Conservation (phyloP, 2,888 invertebrate genomes). For the Caenorhabditis afra region DNA sequence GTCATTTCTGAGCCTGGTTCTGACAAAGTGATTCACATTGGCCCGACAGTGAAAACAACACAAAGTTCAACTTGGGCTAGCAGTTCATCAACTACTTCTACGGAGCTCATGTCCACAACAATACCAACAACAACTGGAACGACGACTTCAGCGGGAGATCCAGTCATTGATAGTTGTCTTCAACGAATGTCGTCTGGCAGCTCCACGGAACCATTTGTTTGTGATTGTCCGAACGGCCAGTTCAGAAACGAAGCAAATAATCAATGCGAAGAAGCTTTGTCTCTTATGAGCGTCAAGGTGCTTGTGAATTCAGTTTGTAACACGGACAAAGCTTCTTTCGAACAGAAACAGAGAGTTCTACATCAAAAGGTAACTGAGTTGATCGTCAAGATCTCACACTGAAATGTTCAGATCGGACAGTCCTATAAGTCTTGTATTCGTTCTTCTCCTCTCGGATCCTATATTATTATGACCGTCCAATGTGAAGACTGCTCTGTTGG, state of each 20-base stretch:
- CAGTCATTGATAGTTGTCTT: conserved; percentile 34
- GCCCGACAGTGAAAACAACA: conserved; percentile 16
- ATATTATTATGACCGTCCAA: conserved; percentile 22
- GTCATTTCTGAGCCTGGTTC: conserved; percentile 8
- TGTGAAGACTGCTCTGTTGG: conserved; percentile 44
- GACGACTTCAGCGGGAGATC: conserved; percentile 19
- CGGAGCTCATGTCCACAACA: neutral
- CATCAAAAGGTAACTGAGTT: conserved; percentile 29
- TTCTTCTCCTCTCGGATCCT: conserved; percentile 2
- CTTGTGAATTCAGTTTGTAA: conserved; percentile 30
- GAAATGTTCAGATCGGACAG: conserved; percentile 21
- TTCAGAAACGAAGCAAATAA: conserved; percentile 24
- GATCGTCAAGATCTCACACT: neutral
- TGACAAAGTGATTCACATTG: conserved; percentile 39
- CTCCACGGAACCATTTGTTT: conserved; percentile 8
- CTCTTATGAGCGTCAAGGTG: conserved; percentile 44
- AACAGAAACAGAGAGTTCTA: conserved; percentile 35
- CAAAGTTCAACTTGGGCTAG: neutral
- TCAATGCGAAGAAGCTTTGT: conserved; percentile 45
- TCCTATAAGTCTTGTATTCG: conserved; percentile 38
- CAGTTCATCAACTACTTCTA: neutral
- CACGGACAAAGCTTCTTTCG: conserved; percentile 12
- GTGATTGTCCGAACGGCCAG: conserved; percentile 55
- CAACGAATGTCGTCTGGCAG: conserved; percentile 16
- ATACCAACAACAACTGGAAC: conserved; percentile 5